These are phyloP conservation scores for Perdita meconis DNA, from an alignment of 2,888 invertebrate genomes.

Conservation along the genomic window DNA sequence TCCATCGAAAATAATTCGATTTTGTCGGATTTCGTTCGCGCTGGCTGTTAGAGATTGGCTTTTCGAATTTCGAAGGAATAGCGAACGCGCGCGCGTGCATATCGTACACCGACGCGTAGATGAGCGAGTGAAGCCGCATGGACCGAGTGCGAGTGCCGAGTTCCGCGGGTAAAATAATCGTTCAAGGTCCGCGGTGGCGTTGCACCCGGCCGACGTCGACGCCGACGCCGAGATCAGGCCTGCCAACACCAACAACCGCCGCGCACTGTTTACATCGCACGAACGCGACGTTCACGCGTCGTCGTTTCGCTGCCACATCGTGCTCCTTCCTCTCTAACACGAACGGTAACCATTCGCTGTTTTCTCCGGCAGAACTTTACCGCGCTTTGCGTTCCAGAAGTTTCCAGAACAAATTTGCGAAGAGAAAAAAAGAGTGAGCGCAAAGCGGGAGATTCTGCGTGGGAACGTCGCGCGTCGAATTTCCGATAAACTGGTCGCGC, in stretches of 20 bases:
- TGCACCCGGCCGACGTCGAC: conserved; percentile 78
- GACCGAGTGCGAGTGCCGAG: conserved; percentile 63
- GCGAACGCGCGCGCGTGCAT: too few relatives aligned
- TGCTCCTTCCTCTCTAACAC: background rate
- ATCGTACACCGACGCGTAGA: too few relatives aligned
- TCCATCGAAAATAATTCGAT: too few relatives aligned
- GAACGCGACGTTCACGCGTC: conserved; percentile 23
- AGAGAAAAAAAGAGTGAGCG: too few relatives aligned
- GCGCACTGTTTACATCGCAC: conserved; percentile 80
- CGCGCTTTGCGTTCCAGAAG: background rate
- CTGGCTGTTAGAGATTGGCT: too few relatives aligned
- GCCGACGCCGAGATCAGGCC: too few relatives aligned
- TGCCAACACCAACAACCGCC: conserved; percentile 81
- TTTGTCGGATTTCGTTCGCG: too few relatives aligned
- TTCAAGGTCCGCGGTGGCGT: conserved; percentile 84
- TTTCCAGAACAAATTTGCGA: too few relatives aligned
- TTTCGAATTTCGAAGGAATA: too few relatives aligned
- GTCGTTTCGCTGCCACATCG: background rate
- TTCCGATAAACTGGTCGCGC: conserved; percentile 76
- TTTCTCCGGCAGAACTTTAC: background rate
- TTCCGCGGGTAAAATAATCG: conserved; percentile 83
- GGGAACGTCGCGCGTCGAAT: conserved; percentile 47
- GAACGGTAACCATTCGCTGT: background rate
- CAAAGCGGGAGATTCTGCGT: too few relatives aligned
- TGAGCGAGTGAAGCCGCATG: conserved; percentile 24